phyloP scores from a whole-genome alignment of 2,888 invertebrate species.

The Dynastes hyllus region DNA sequence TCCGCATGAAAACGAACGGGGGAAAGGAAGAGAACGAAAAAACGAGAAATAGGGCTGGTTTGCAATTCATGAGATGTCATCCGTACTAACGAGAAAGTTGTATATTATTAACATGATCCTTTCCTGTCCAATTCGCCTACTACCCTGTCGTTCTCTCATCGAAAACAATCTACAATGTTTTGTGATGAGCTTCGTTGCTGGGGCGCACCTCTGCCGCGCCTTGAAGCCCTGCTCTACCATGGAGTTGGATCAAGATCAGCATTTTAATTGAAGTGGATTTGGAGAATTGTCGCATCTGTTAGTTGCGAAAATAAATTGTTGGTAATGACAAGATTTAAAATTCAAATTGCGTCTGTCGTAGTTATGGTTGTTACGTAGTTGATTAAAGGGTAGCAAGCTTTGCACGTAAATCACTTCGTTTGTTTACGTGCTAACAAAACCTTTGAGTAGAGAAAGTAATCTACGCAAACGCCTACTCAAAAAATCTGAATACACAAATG shows the following conservation, averaged over 20 bases:
- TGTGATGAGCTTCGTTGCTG: neutral
- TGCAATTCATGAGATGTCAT: slow-evolving; percentile 52
- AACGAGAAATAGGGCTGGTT: slow-evolving; percentile 24
- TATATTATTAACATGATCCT: slow-evolving; percentile 44
- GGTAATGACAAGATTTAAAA: slow-evolving; percentile 42
- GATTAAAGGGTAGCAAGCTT: slow-evolving; percentile 29
- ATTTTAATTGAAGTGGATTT: slow-evolving; percentile 46
- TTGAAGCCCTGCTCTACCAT: no score
- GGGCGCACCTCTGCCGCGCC: no score
- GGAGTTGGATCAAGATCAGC: neutral
- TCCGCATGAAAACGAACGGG: neutral
- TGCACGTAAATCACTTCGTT: slow-evolving; percentile 25
- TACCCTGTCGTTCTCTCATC: neutral
- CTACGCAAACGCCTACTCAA: no score
- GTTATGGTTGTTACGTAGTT: slow-evolving; percentile 15
- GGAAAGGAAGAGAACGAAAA: neutral
- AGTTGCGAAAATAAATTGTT: slow-evolving; percentile 35
- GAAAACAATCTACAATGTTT: slow-evolving; percentile 25
- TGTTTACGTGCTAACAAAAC: no score
- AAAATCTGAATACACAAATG: no score
- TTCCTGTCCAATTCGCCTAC: slow-evolving; percentile 7
- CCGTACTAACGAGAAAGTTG: slow-evolving; percentile 51
- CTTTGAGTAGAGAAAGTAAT: no score
- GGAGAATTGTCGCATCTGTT: slow-evolving; percentile 28
- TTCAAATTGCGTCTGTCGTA: slow-evolving; percentile 37